phyloP scores from a whole-genome alignment of 2,797 vertebrate genomes.

The Graptemys geographica region DNA sequence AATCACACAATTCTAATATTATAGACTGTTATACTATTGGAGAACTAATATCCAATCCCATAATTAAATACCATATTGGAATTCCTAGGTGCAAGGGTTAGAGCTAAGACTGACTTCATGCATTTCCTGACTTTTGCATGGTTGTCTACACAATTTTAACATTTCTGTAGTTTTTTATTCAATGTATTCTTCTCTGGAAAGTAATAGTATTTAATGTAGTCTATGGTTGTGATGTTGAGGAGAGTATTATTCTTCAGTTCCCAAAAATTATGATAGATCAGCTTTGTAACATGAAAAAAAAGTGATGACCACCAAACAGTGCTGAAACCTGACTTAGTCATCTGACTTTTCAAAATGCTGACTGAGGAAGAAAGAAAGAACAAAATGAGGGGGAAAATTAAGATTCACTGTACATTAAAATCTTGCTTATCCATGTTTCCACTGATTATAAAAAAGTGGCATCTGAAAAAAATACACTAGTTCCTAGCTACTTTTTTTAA shows the following conservation, averaged over 20 bases:
- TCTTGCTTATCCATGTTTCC: slow-evolving; percentile 4
- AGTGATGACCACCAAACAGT: not conserved
- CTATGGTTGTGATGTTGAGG: not conserved
- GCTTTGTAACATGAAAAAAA: not conserved
- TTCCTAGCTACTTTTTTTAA: not conserved
- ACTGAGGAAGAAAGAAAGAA: not conserved
- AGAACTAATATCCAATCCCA: not conserved
- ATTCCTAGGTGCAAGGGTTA: not conserved
- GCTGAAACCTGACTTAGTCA: not conserved
- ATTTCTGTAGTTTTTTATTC: not conserved
- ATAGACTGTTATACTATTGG: not conserved
- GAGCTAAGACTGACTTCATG: not conserved
- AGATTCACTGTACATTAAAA: not conserved
- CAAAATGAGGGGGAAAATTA: slow-evolving; percentile 11
- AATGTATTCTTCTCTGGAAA: not conserved
- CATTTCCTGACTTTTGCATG: not conserved
- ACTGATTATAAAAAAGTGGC: not conserved
- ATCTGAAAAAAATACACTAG: not conserved
- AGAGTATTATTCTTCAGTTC: not conserved
- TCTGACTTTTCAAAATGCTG: slow-evolving; percentile 3
- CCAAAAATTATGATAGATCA: not conserved
- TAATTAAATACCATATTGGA: not conserved
- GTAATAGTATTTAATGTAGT: not conserved
- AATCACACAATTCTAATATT: not conserved
- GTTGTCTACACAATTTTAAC: not conserved